Percentiles rank a stretch among this genome's conserved stretches.
These are phyloP conservation scores for Hylyphantes graminicola DNA, from an alignment of 1,140 invertebrate genomes.

Conservation along the genomic window DNA sequence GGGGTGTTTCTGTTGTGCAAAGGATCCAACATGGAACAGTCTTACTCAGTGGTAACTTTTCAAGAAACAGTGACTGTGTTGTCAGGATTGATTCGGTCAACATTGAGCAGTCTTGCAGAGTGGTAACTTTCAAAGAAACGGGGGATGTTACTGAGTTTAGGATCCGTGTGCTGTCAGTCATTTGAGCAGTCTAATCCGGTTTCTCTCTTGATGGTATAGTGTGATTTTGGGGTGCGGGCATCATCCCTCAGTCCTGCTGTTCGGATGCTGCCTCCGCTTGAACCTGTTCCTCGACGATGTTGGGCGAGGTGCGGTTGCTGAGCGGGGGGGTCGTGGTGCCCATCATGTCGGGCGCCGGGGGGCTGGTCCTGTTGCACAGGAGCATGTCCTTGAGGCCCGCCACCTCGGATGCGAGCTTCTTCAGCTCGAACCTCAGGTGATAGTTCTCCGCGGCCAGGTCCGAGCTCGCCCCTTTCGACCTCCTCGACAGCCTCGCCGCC, in stretches of 20 bases:
- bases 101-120: not conserved
- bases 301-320: constrained; percentile 52
- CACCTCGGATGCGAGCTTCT: constrained; percentile 89
- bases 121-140: constrained; percentile 4
- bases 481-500: constrained; percentile 32
- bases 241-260: not conserved
- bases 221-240: not conserved
- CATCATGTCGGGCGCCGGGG: constrained; percentile 28
- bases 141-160: not conserved
- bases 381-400: constrained; percentile 81
- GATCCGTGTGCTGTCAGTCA: not conserved
- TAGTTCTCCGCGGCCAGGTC: constrained; percentile 73
- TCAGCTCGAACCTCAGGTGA: constrained; percentile 85
- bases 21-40: no score
- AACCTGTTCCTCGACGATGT: constrained; percentile 24
- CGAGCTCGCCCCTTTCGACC: constrained; percentile 13
- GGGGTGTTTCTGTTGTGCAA: no score
- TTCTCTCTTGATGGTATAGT: not conserved
- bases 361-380: constrained; percentile 44
- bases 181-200: not conserved
- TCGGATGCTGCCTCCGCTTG: not conserved
- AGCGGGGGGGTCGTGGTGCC: constrained; percentile 39
- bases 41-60: no score
- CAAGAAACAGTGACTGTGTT: no score
- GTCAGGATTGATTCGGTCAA: no score